Evolutionary conservation across 2,797 vertebrate species (phyloP).

Genomic region (Phaenicophaeus curvirostris): DNA sequence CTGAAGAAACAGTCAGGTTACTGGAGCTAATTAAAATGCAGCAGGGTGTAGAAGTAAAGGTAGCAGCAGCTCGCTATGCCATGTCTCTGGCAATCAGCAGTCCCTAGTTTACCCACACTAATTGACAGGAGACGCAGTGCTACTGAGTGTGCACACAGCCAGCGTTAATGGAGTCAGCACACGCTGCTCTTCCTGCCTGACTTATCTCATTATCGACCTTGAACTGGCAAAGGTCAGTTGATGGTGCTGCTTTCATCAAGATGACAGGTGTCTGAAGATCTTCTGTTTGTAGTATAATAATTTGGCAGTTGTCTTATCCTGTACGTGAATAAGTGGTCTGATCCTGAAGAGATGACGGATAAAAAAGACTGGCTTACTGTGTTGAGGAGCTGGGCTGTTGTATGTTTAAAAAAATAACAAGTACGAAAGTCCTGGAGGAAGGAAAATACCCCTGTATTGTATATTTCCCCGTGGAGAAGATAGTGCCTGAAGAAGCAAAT

Average conservation of each 20-base stretch:
- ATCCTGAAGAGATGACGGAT: constrained; percentile 63
- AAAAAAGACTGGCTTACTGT: constrained; percentile 33
- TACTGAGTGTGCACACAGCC: constrained; percentile 67
- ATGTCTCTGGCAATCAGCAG: constrained; percentile 80
- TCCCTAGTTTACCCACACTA: constrained; percentile 80
- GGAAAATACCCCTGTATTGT: not conserved
- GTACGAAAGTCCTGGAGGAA: not conserved
- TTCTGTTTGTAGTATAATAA: constrained; percentile 78
- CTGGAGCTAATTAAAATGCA: constrained; percentile 86
- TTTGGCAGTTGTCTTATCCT: constrained; percentile 82
- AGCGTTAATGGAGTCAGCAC: constrained; percentile 78
- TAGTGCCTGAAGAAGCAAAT: constrained; percentile 35
- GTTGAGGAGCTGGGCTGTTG: constrained; percentile 14
- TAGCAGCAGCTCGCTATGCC: constrained; percentile 69
- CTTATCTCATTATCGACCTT: constrained; percentile 87
- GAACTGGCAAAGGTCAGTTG: constrained; percentile 84
- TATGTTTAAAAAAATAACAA: not conserved
- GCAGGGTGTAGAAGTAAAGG: constrained; percentile 77
- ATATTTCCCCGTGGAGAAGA: not conserved
- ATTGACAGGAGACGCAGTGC: constrained; percentile 84
- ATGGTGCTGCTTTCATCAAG: constrained; percentile 79
- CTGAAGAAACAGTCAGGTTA: constrained; percentile 80
- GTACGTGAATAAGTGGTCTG: constrained; percentile 78
- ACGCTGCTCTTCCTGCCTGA: constrained; percentile 78
- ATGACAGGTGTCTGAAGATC: constrained; percentile 80